These are phyloP conservation scores for Drosophila acutilabella DNA, from an alignment of 2,888 invertebrate species.

Conservation along the genomic window DNA sequence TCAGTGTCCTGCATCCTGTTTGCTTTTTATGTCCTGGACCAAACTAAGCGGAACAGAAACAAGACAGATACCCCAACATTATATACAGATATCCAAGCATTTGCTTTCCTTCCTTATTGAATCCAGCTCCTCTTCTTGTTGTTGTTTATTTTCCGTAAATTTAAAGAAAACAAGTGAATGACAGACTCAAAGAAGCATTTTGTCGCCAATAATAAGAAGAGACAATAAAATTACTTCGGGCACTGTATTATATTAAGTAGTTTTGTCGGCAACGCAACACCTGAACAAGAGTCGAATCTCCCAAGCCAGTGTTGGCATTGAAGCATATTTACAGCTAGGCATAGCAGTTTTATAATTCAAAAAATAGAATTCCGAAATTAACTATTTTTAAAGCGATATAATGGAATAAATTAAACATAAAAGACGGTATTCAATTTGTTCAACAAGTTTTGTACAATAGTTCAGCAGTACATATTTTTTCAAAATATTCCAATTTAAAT, in stretches of 20 bases:
- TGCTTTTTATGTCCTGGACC: conserved; percentile 1
- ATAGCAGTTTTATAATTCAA: neutral
- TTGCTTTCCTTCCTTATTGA: conserved; percentile 13
- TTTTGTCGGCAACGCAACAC: conserved; percentile 40
- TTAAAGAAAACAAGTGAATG: conserved; percentile 67
- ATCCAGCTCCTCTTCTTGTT: conserved; percentile 2
- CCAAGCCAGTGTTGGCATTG: neutral
- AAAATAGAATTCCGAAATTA: neutral
- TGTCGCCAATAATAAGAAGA: conserved; percentile 34
- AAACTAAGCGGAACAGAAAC: conserved; percentile 19
- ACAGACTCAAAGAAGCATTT: conserved; percentile 20
- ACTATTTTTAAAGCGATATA: neutral
- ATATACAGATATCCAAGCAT: conserved; percentile 9
- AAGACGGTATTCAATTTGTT: neutral
- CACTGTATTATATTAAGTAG: conserved; percentile 46
- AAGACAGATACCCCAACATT: conserved; percentile 8
- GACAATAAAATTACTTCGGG: conserved; percentile 43
- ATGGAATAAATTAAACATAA: neutral
- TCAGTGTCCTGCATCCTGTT: conserved; percentile 22
- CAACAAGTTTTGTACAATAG: neutral
- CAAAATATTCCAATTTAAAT: too few relatives aligned
- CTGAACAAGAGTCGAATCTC: conserved; percentile 27
- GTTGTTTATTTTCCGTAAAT: conserved; percentile 60
- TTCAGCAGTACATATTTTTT: neutral
- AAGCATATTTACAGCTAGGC: neutral